A percentile compares a stretch with the other conserved stretches of the same genome.
phyloP scores from a whole-genome alignment of 2,113 vertebrate species.

The Pogonocichla stellata region DNA sequence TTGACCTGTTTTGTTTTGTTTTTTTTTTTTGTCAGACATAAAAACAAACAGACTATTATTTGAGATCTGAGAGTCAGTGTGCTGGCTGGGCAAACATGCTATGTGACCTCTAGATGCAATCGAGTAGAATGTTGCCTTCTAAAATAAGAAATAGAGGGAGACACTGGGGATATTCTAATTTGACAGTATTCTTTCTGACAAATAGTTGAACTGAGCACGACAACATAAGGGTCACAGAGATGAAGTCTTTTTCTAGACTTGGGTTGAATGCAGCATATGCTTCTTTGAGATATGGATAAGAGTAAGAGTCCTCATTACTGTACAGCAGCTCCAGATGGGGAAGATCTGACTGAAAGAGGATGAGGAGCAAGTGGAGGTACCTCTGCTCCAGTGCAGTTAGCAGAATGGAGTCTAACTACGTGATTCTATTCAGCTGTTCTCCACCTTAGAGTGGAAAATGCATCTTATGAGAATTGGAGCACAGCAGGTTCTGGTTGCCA shows the following conservation, averaged over 20 bases:
- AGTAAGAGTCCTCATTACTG: neutral
- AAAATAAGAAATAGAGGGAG: neutral
- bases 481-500: neutral
- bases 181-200: neutral
- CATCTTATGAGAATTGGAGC: neutral
- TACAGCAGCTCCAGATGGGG: neutral
- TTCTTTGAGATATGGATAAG: neutral
- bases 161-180: neutral
- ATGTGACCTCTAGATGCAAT: neutral
- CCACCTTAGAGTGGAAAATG: neutral
- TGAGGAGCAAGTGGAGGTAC: neutral
- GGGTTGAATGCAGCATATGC: neutral
- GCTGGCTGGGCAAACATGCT: neutral
- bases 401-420: neutral
- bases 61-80: neutral
- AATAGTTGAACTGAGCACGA: neutral
- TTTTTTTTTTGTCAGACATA: neutral
- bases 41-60: neutral
- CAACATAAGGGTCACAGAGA: neutral
- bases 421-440: neutral
- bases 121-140: neutral
- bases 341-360: neutral
- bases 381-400: neutral
- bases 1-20: neutral
- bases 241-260: neutral